A percentile compares a stretch with the other conserved stretches of the same genome.
Evolutionary conservation across 1,140 invertebrate genomes (phyloP).

Genomic region (Drosophila serrata): DNA sequence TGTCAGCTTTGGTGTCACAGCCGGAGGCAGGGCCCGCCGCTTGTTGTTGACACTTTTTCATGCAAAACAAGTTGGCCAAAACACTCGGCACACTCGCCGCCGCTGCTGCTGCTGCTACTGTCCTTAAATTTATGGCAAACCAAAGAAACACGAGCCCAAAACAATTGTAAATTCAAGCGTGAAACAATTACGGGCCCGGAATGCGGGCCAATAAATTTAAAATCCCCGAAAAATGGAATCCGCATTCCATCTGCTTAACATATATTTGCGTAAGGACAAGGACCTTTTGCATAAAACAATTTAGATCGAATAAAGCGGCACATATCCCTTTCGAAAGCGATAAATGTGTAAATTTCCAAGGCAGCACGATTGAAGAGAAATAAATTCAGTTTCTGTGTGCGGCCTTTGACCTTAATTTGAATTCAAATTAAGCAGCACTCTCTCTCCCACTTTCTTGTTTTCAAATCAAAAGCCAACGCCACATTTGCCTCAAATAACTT

Average conservation of each 20-base stretch:
- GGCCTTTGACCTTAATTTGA: constrained; percentile 78
- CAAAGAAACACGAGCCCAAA: constrained; percentile 21
- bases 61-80: constrained; percentile 59
- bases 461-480: constrained; percentile 51
- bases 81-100: constrained; percentile 14
- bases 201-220: constrained; percentile 73
- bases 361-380: constrained; percentile 51
- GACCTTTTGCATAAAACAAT: constrained; percentile 64
- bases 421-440: constrained; percentile 64
- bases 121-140: constrained; percentile 50
- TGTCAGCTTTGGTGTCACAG: constrained; percentile 72
- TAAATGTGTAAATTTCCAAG: constrained; percentile 71
- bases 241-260: constrained; percentile 71
- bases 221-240: constrained; percentile 35
- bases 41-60: constrained; percentile 69
- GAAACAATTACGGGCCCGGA: constrained; percentile 50
- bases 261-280: constrained; percentile 47
- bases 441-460: constrained; percentile 10
- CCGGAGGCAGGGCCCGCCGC: constrained; percentile 47
- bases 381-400: constrained; percentile 59
- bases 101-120: neutral
- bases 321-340: constrained; percentile 35
- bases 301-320: constrained; percentile 70
- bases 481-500: constrained; percentile 37
- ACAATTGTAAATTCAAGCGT: constrained; percentile 60